Evolutionary conservation across 2,797 vertebrate genomes (phyloP), one percentile per base, ranked within the genome.

Genomic region (Meriones psammophilus): DNA sequence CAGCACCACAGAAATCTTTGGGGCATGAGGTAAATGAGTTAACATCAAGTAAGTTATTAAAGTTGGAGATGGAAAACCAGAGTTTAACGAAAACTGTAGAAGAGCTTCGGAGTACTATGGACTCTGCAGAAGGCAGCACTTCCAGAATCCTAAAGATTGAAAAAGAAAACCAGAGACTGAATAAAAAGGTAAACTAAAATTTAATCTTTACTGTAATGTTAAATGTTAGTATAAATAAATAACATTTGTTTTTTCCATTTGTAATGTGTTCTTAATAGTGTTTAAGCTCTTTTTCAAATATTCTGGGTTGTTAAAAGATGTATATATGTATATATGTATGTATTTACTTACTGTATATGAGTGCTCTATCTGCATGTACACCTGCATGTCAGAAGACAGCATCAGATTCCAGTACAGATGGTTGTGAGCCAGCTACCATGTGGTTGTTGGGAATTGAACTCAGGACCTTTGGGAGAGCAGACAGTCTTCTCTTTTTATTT

Each of bases 61-160:
- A 99, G 98, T 83, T 99, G 96, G 99, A 99, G 97, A 99, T 99
- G 98, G 99, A 99, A 98, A 99, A 99, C 98, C 99, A 99, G 98
- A 99, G 98, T 20, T 99, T 99, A 97, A 98, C 99, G 97, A 99
- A 99, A 98, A 99, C 99, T 0, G 99, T 99, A 97, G 99, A 99
- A 98, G 99, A 99, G 71, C 99, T 99, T 93, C 99, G 98, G 95
- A 99, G 97, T 93, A 96, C 98, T 42, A 90, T 98, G 96, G 96
- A 98, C 39, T 98, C 99, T 76, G 94, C 98, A 94, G 98, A 99
- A 97, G 99, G 99, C 78, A 98, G 97, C 8, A 97, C 98, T 88
- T 97, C 98, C 15, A 99, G 99, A 98, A 98, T 99, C 94, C 88
- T 99, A 92, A 99, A 99, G 98, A 98, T 98, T 95, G 99, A 98